These are phyloP conservation scores for Ctenopoma multispine DNA, from an alignment of 2,797 vertebrate species.

Conservation along the genomic window DNA sequence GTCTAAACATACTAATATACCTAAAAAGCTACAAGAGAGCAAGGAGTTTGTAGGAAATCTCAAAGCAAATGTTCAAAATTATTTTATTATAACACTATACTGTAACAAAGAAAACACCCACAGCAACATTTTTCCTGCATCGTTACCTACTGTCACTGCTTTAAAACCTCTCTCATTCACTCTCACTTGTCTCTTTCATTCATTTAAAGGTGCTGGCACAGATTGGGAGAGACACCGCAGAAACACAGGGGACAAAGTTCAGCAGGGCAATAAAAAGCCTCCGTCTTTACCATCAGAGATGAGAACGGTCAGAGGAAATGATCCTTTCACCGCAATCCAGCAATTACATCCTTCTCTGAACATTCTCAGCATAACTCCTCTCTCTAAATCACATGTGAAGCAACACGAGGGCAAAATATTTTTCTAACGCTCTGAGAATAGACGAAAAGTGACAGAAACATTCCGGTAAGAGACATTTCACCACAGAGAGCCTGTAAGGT, in stretches of 20 bases:
- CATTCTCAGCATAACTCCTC: conserved; percentile 72
- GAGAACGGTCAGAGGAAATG: conserved; percentile 65
- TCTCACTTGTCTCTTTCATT: conserved; percentile 32
- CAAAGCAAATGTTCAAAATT: too few species aligned
- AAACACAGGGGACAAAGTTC: conserved; percentile 66
- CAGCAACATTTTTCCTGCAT: background rate
- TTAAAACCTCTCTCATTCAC: conserved; percentile 26
- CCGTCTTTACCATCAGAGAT: conserved; percentile 58
- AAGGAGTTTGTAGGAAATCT: too few species aligned
- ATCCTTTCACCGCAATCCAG: conserved; percentile 65
- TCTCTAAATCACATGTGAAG: conserved; percentile 62
- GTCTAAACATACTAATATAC: too few species aligned
- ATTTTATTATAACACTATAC: background rate
- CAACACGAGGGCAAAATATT: conserved; percentile 25
- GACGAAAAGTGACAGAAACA: conserved; percentile 5
- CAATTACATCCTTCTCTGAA: conserved; percentile 71
- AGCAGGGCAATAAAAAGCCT: conserved; percentile 61
- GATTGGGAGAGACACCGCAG: conserved; percentile 20
- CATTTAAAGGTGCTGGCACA: conserved; percentile 29
- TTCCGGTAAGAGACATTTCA: conserved; percentile 3
- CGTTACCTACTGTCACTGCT: background rate
- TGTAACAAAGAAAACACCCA: background rate
- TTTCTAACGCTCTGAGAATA: conserved; percentile 52
- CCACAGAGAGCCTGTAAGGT: background rate
- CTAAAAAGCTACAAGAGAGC: too few species aligned